Evolutionary conservation across 1,140 invertebrate species (phyloP).

Genomic region (Saxidomus purpurata): DNA sequence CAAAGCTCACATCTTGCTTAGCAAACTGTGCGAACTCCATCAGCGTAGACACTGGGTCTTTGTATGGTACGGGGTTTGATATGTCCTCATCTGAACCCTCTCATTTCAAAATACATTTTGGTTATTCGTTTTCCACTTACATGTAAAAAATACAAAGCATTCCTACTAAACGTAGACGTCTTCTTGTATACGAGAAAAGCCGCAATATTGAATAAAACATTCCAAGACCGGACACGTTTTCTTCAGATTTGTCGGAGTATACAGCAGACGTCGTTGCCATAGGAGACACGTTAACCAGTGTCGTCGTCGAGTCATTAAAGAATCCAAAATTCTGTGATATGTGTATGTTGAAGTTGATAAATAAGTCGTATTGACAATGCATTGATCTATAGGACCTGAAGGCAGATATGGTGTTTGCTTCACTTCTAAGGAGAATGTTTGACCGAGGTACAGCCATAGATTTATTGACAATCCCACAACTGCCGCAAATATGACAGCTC

Average conservation of each 20-base stretch:
- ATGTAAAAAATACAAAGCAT: no score
- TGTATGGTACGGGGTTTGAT: no score
- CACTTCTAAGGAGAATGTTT: neutral
- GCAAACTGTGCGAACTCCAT: slow-evolving; percentile 83
- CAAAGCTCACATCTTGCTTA: slow-evolving; percentile 78
- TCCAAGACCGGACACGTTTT: neutral
- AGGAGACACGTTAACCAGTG: neutral
- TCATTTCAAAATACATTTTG: no score
- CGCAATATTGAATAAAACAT: slow-evolving; percentile 3
- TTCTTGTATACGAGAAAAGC: no score
- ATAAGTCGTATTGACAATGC: neutral
- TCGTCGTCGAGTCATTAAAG: no score
- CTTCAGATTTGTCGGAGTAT: neutral
- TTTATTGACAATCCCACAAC: neutral
- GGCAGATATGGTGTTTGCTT: neutral
- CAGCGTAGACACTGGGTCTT: slow-evolving; percentile 83
- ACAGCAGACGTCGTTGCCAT: neutral
- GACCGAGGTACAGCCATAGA: slow-evolving; percentile 26
- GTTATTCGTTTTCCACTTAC: neutral
- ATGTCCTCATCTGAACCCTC: no score
- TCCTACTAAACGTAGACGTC: no score
- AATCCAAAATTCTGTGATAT: no score
- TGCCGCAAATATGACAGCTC: neutral
- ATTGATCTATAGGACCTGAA: slow-evolving; percentile 29
- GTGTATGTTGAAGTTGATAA: no score